A percentile compares a stretch with the other conserved stretches of the same genome.
Evolutionary conservation across 2,113 vertebrate genomes (phyloP).

Genomic region (Chinchilla lanigera): DNA sequence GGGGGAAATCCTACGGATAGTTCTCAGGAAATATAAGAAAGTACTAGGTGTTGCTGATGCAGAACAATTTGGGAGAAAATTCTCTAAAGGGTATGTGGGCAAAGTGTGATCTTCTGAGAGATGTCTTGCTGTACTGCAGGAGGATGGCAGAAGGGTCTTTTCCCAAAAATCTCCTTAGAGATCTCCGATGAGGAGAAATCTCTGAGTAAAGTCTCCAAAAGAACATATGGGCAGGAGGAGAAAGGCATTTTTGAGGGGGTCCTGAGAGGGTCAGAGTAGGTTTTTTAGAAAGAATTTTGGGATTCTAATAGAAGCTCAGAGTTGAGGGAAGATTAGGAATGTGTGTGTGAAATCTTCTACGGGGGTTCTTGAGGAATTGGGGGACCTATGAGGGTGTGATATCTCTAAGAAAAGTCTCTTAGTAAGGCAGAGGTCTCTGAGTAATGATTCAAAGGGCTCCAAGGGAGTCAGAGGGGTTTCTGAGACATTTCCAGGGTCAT

Average conservation of each 20-base stretch:
- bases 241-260: not conserved
- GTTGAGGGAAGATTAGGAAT: not conserved
- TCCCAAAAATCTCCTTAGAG: not conserved
- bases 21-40: not conserved
- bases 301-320: not conserved
- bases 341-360: not conserved
- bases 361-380: not conserved
- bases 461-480: not conserved
- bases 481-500: not conserved
- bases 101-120: not conserved
- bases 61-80: not conserved
- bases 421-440: not conserved
- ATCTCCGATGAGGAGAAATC: not conserved
- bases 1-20: not conserved
- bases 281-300: slow-evolving; percentile 58
- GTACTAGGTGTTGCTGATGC: not conserved
- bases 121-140: not conserved
- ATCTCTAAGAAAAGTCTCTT: slow-evolving; percentile 25
- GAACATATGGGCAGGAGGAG: not conserved
- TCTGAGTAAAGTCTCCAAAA: not conserved
- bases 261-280: not conserved
- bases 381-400: not conserved
- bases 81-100: not conserved
- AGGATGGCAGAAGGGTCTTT: not conserved
- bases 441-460: not conserved